phyloP scores from a whole-genome alignment of 2,113 vertebrate species.

The Henicopernis longicauda region DNA sequence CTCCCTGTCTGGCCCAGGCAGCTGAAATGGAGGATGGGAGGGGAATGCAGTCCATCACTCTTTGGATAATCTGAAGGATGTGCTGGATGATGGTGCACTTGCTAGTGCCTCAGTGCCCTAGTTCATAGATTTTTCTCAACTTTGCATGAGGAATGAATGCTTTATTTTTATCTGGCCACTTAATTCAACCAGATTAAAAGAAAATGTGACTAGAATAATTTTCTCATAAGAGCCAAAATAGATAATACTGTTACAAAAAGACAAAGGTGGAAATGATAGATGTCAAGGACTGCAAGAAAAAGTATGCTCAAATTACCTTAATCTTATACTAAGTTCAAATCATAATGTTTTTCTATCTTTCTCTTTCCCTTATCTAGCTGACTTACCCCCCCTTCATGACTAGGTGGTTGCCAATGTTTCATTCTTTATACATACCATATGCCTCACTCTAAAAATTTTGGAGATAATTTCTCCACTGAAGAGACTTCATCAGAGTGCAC shows the following conservation, averaged over 20 bases:
- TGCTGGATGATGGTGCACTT: not conserved
- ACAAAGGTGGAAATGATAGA: not conserved
- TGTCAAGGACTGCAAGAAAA: not conserved
- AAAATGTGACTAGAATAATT: not conserved
- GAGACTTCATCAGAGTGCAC: not conserved
- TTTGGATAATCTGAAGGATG: not conserved
- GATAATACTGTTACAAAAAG: not conserved
- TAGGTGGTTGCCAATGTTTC: not conserved
- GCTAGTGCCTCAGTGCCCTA: not conserved
- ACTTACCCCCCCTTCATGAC: not conserved
- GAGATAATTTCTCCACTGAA: not conserved
- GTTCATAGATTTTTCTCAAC: not conserved
- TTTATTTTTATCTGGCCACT: not conserved
- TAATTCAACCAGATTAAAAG: not conserved
- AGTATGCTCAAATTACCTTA: not conserved
- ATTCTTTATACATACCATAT: not conserved
- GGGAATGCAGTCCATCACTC: not conserved
- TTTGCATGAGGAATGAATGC: not conserved
- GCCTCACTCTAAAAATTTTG: not conserved
- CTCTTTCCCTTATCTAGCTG: not conserved
- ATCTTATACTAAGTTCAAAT: not conserved
- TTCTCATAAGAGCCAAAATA: not conserved
- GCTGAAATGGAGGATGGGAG: not conserved
- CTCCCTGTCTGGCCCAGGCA: not conserved
- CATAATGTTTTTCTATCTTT: not conserved